Percentiles rank a stretch among this genome's conserved stretches.
Conservation (phyloP, 2,888 invertebrate genomes). For the Meghimatium bilineatum region DNA sequence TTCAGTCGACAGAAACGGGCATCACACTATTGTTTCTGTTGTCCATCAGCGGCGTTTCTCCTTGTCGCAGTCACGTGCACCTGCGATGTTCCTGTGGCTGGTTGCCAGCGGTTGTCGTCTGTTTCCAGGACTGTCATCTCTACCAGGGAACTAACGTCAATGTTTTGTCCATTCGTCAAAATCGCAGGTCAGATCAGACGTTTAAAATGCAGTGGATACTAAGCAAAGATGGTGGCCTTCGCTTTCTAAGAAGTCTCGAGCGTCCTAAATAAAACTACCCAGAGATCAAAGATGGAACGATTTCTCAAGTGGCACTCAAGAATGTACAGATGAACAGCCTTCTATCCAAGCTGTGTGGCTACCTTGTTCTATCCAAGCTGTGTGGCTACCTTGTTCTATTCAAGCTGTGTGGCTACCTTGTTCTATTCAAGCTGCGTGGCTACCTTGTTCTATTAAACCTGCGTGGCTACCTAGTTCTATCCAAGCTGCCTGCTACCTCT, state of each 20-base stretch:
- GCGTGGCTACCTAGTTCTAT: too few species aligned
- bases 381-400: too few species aligned
- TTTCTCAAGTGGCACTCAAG: neutral
- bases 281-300: too few species aligned
- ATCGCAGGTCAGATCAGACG: neutral
- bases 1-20: conserved; percentile 1
- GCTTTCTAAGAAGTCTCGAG: neutral
- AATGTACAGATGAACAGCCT: neutral
- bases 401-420: too few species aligned
- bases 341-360: too few species aligned
- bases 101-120: conserved; percentile 18
- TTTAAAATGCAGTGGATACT: neutral
- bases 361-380: too few species aligned
- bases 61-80: conserved; percentile 39
- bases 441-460: too few species aligned
- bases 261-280: neutral
- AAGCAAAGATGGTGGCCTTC: neutral
- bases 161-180: conserved; percentile 37
- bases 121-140: conserved; percentile 1
- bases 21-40: conserved; percentile 5
- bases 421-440: too few species aligned
- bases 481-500: too few species aligned
- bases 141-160: neutral
- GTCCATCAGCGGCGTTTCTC: neutral
- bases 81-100: conserved; percentile 36